These are phyloP conservation scores for Oophaga pumilio DNA, from an alignment of 2,113 vertebrate species.

Conservation along the genomic window DNA sequence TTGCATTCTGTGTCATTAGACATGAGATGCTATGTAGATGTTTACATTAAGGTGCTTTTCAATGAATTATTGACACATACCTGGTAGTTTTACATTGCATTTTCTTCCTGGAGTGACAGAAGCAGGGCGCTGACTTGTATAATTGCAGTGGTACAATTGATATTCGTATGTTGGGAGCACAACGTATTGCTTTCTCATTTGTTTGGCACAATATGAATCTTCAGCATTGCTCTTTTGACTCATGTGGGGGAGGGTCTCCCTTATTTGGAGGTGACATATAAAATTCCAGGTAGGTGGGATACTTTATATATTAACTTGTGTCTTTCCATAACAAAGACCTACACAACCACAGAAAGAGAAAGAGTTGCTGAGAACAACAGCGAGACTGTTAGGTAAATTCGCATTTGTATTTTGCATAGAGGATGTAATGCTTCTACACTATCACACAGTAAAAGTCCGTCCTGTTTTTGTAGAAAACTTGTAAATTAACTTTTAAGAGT, in stretches of 20 bases:
- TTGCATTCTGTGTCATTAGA: no score
- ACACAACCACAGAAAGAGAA: slow-evolving; percentile 45
- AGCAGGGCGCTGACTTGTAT: background rate
- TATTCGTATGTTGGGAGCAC: background rate
- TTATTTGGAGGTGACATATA: slow-evolving; percentile 4
- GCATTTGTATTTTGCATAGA: background rate
- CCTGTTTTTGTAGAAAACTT: background rate
- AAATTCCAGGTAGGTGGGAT: slow-evolving; percentile 48
- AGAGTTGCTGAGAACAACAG: background rate
- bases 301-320: background rate
- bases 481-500: no score
- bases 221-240: slow-evolving; percentile 7
- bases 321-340: slow-evolving; percentile 41
- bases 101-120: background rate
- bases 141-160: background rate
- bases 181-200: background rate
- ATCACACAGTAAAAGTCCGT: background rate
- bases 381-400: background rate
- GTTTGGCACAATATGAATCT: background rate
- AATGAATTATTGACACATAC: background rate
- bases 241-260: slow-evolving; percentile 25
- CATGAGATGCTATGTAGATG: no score
- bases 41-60: no score
- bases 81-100: background rate
- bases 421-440: background rate